Conservation (phyloP, 1,140 invertebrate genomes). For the Zaprionus vittiger region DNA sequence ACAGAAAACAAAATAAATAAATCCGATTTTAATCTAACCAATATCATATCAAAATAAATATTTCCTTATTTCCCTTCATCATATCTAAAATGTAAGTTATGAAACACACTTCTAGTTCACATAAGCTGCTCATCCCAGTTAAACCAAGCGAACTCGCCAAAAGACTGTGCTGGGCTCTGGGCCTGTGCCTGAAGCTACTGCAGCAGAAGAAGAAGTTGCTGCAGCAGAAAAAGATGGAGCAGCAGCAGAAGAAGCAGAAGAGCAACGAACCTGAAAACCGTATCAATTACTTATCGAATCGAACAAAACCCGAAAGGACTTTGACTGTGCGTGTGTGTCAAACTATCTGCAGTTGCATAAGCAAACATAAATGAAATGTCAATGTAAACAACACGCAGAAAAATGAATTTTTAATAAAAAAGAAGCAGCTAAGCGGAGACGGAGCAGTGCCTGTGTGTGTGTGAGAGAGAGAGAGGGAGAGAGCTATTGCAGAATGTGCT, state of each 20-base stretch:
- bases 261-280: constrained; percentile 43
- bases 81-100: background rate
- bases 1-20: no score
- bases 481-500: background rate
- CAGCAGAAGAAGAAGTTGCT: background rate
- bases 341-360: constrained; percentile 49
- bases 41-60: no score
- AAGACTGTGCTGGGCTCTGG: no score
- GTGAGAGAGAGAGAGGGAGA: background rate
- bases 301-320: constrained; percentile 43
- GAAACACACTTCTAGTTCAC: no score
- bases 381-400: constrained; percentile 63
- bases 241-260: background rate
- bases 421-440: background rate
- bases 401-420: constrained; percentile 66
- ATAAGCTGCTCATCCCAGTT: background rate
- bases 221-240: background rate
- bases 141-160: background rate
- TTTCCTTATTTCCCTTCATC: background rate
- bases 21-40: no score
- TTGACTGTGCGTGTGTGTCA: constrained; percentile 37
- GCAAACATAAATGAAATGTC: constrained; percentile 66
- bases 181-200: background rate
- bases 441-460: background rate
- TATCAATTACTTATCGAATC: constrained; percentile 58